phyloP scores from a whole-genome alignment of 2,797 vertebrate species.

The Gallinago nigripennis region DNA sequence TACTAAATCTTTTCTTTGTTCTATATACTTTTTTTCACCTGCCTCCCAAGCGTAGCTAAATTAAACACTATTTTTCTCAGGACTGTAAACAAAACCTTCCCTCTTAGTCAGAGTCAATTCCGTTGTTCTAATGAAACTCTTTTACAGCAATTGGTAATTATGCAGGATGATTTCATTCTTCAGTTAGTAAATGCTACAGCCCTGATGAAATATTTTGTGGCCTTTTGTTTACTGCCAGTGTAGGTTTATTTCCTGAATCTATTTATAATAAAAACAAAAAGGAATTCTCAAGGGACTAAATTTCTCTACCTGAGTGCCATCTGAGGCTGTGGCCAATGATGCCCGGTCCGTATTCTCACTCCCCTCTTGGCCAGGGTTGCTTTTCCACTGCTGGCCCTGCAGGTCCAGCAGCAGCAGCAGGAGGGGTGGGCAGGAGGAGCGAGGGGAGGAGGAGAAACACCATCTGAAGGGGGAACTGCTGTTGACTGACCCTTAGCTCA shows the following conservation, averaged over 20 bases:
- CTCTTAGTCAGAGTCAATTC: background rate
- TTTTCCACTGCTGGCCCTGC: background rate
- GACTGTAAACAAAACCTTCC: background rate
- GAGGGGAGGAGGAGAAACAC: background rate
- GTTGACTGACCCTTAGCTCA: background rate
- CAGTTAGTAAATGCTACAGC: background rate
- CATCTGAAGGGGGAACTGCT: background rate
- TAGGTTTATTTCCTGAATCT: background rate
- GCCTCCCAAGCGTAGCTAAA: background rate
- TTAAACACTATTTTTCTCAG: background rate
- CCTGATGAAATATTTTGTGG: background rate
- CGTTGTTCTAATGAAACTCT: background rate
- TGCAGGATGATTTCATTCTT: background rate
- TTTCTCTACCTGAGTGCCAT: accelerated
- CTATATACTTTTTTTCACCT: background rate
- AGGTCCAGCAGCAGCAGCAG: background rate
- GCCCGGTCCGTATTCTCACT: background rate
- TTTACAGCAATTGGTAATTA: background rate
- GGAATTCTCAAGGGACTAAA: background rate
- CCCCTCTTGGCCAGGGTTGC: background rate
- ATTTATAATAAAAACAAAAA: background rate
- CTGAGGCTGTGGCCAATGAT: accelerated
- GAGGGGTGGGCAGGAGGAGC: background rate
- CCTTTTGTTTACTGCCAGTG: background rate
- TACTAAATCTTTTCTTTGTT: background rate